Evolutionary conservation across 2,888 invertebrate genomes (phyloP).

Genomic region (Tineola bisselliella): DNA sequence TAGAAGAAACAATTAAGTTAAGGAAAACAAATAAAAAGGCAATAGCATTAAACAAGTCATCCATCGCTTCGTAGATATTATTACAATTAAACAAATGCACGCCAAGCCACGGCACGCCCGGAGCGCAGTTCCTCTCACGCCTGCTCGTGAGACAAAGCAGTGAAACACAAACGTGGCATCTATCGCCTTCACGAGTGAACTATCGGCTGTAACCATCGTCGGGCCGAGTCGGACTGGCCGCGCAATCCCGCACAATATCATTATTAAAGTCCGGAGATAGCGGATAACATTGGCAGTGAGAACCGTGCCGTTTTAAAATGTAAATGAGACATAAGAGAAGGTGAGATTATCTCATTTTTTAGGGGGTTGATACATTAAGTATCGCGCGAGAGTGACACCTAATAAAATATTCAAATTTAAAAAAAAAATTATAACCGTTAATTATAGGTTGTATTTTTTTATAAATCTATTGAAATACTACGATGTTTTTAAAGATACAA

Average conservation of each 20-base stretch:
- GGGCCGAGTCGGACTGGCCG: neutral
- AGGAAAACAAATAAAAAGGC: neutral
- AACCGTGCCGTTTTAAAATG: constrained; percentile 36
- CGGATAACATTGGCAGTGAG: constrained; percentile 5
- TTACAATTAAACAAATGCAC: constrained; percentile 13
- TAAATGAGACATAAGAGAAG: constrained; percentile 61
- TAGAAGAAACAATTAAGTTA: too few relatives aligned
- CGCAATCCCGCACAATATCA: constrained; percentile 33
- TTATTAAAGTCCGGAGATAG: constrained; percentile 39
- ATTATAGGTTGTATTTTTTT: too few relatives aligned
- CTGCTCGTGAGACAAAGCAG: constrained; percentile 18
- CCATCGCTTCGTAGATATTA: neutral
- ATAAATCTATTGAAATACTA: too few relatives aligned
- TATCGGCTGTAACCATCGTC: constrained; percentile 25
- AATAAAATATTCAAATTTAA: too few relatives aligned
- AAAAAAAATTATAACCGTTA: too few relatives aligned
- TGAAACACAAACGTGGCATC: constrained; percentile 23
- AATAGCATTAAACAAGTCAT: neutral
- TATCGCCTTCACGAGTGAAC: constrained; percentile 22
- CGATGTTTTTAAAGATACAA: too few relatives aligned
- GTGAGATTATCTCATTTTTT: constrained; percentile 54
- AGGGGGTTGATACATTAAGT: too few relatives aligned
- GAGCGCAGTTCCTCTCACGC: neutral
- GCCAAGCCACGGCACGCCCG: neutral
- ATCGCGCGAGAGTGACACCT: constrained; percentile 16